These are phyloP conservation scores for Polypterus senegalus DNA, from an alignment of 2,113 vertebrate species.

Conservation along the genomic window DNA sequence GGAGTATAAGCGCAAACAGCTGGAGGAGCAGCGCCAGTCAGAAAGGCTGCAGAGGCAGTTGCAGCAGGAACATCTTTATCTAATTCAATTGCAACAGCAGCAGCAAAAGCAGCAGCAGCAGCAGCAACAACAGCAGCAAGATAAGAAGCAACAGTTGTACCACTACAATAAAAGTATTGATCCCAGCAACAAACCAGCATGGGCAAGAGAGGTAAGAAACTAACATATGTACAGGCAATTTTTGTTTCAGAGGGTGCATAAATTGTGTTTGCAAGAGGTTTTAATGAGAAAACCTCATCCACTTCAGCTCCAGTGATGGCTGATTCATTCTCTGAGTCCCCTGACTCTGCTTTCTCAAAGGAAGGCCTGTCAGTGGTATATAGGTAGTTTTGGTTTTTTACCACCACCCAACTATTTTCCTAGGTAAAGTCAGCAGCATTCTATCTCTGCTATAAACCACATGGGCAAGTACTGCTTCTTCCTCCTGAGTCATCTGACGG, in stretches of 20 bases:
- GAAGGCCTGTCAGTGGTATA: too few relatives aligned
- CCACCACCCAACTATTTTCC: too few relatives aligned
- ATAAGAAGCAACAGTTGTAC: slow-evolving; percentile 71
- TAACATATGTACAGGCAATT: too few relatives aligned
- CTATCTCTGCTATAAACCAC: too few relatives aligned
- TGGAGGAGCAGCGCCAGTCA: slow-evolving; percentile 82
- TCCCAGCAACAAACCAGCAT: slow-evolving; percentile 71
- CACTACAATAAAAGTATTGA: slow-evolving; percentile 72
- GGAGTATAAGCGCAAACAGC: slow-evolving; percentile 86
- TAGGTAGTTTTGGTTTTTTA: too few relatives aligned
- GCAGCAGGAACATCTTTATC: slow-evolving; percentile 84
- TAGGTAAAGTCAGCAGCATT: too few relatives aligned
- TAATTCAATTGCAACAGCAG: slow-evolving; percentile 50
- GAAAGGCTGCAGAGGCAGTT: slow-evolving; percentile 79
- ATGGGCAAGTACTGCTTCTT: too few relatives aligned
- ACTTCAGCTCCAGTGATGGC: not conserved
- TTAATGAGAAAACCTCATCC: not conserved
- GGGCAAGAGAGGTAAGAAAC: slow-evolving; percentile 69
- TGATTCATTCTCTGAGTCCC: not conserved
- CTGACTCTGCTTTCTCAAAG: too few relatives aligned
- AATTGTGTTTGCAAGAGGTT: too few relatives aligned
- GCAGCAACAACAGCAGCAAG: slow-evolving; percentile 44
- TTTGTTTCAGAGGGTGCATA: too few relatives aligned
- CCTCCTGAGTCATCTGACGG: too few relatives aligned
- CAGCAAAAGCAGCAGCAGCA: slow-evolving; percentile 33